Evolutionary conservation across 2,888 invertebrate genomes (phyloP).

Genomic region (Platynereis dumerilii): DNA sequence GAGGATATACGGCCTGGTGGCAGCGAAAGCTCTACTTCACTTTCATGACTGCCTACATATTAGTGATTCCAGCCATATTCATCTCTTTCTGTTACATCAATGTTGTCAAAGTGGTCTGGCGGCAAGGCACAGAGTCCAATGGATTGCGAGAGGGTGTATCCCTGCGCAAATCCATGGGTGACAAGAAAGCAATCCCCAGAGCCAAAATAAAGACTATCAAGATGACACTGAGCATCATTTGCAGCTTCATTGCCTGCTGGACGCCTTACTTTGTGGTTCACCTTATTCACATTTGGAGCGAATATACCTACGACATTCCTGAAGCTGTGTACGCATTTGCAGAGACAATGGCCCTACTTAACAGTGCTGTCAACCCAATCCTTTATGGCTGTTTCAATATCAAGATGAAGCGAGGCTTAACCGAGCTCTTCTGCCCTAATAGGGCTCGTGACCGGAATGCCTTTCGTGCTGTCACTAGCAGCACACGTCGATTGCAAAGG

Average conservation of each 20-base stretch:
- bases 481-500: background rate
- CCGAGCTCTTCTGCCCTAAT: conserved; percentile 30
- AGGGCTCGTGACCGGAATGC: conserved; percentile 10
- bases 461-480: background rate
- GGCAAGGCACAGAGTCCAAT: conserved; percentile 43
- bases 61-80: conserved; percentile 62
- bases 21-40: conserved; percentile 64
- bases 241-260: conserved; percentile 64
- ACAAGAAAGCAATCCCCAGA: conserved; percentile 59
- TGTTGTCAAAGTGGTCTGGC: conserved; percentile 62
- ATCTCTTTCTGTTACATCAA: conserved; percentile 64
- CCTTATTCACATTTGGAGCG: conserved; percentile 62
- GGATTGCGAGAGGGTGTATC: conserved; percentile 16
- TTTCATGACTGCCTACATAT: conserved; percentile 63
- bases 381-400: conserved; percentile 65
- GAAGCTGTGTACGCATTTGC: conserved; percentile 59
- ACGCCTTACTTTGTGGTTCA: conserved; percentile 65
- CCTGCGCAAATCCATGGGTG: conserved; percentile 42
- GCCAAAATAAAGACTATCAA: conserved; percentile 65
- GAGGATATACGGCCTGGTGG: conserved; percentile 64
- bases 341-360: conserved; percentile 58
- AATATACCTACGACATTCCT: conserved; percentile 58
- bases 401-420: conserved; percentile 41
- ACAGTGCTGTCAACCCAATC: conserved; percentile 64
- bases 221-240: conserved; percentile 64